These are phyloP conservation scores for Cyanoderma ruficeps DNA, from an alignment of 2,113 vertebrate species.

Conservation along the genomic window DNA sequence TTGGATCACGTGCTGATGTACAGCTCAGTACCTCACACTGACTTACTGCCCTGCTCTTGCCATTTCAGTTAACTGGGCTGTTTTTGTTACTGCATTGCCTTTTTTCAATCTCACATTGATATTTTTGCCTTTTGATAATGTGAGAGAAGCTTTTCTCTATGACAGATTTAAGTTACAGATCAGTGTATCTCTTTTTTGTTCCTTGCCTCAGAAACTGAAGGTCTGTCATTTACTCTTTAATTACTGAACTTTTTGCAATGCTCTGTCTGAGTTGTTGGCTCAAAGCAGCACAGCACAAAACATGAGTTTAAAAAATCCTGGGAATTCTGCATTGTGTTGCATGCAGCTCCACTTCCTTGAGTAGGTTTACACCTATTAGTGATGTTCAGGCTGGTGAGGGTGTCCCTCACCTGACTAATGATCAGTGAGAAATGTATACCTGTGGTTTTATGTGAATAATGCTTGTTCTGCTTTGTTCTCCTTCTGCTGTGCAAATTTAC, in stretches of 20 bases:
- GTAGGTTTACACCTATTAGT: not conserved
- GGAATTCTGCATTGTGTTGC: not conserved
- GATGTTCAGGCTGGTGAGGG: not conserved
- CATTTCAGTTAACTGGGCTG: not conserved
- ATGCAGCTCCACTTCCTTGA: not conserved
- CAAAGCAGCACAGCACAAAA: not conserved
- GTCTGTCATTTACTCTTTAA: not conserved
- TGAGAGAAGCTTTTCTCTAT: not conserved
- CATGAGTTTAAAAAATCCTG: not conserved
- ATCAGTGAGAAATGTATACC: not conserved
- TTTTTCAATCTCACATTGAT: not conserved
- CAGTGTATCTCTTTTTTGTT: not conserved
- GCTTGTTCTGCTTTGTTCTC: not conserved
- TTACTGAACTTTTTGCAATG: not conserved
- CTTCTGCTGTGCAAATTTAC: not conserved
- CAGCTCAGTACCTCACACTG: not conserved
- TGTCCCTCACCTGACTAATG: not conserved
- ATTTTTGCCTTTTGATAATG: not conserved
- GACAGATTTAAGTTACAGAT: not conserved
- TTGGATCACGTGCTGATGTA: accelerated
- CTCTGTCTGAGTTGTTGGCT: not conserved
- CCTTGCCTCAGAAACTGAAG: not conserved
- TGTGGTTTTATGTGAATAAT: not conserved
- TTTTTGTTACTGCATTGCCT: not conserved
- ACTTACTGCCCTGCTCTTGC: not conserved